Base-by-base conservation (phyloP, 1,140 invertebrate genomes). In the Globodera rostochiensis region DNA sequence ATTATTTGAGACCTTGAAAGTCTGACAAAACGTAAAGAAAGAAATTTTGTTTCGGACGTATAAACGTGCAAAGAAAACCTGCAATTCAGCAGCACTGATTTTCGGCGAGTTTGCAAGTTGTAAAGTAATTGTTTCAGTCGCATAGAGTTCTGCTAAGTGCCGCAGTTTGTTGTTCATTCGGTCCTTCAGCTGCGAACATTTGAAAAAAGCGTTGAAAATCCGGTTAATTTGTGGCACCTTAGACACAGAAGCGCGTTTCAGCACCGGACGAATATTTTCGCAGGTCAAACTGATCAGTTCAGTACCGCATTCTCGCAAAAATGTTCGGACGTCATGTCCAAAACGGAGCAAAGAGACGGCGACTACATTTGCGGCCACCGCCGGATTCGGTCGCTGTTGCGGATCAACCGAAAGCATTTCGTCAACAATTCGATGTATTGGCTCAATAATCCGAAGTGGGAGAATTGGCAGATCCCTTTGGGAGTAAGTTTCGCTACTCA, bases 321-420 rank as follows among this genome's bases (percentile, higher is more conserved):
- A 19, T 21, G 25, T 36, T 6, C 6, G 8, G 3, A 83, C 6
- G 5, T 85, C 66, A 6, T 79, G 70, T 21, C 84, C 82, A 50
- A 86, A 86, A 70, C 84, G 84, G 47, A 85, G 84, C 46, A 86
- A 67, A 6, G 85, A 86, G 73, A 86, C 71, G 13, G 82, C 67
- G 21, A 86, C 73, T 25, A 85, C 84, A 73, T 86, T 86, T 45
- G 85, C 85, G 13, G 83, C 85, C 64, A 86, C 66, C n/a, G 78
- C 49, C 3, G 85, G 83, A 11, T 70, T 66, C 47, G 80, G 73
- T 74, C 85, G 53, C 53, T 84, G 9, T 47, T 78, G n/a, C 45
- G 85, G 85, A 77, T 86, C 50, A 47, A 86, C 74, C 25, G 53
- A 70, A 9, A 86, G 69, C 73, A 86, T 81, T 57, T 76, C 74